Percentiles rank a stretch among this genome's conserved stretches.
These are phyloP conservation scores for Clinocottus analis DNA, from an alignment of 2,113 vertebrate species.

Conservation along the genomic window DNA sequence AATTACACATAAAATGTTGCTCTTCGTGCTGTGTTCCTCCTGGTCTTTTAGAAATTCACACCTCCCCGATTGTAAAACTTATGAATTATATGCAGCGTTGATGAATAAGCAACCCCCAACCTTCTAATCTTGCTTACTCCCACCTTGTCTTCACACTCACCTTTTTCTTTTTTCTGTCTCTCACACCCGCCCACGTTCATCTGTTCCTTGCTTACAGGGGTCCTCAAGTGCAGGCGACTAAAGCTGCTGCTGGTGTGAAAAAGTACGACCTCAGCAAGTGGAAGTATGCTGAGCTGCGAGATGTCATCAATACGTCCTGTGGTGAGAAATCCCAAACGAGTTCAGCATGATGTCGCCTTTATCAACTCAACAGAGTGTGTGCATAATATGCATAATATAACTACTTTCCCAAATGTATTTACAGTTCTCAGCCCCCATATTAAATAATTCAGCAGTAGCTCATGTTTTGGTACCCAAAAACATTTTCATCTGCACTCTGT, in stretches of 20 bases:
- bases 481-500: conserved; percentile 12
- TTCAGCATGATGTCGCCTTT: not conserved
- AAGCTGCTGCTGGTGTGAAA: conserved; percentile 91
- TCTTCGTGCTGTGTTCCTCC: not conserved
- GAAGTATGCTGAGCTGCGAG: conserved; percentile 98
- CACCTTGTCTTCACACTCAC: conserved; percentile 7
- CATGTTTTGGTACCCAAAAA: conserved; percentile 15
- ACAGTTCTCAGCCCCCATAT: conserved; percentile 11
- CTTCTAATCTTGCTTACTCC: not conserved
- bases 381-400: not conserved
- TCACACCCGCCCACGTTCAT: conserved; percentile 16
- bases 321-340: conserved; percentile 82
- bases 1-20: not conserved
- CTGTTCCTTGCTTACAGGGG: conserved; percentile 81
- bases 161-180: not conserved
- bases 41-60: not conserved
- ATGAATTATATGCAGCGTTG: conserved; percentile 15
- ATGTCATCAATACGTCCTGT: conserved; percentile 99
- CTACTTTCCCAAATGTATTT: conserved; percentile 18
- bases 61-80: conserved; percentile 4
- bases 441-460: conserved; percentile 50
- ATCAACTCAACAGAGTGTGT: not conserved
- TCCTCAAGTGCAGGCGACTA: conserved; percentile 94
- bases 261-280: conserved; percentile 98
- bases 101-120: not conserved